Base-by-base conservation (phyloP, 2,113 vertebrate species). In the Xenopus tropicalis region DNA sequence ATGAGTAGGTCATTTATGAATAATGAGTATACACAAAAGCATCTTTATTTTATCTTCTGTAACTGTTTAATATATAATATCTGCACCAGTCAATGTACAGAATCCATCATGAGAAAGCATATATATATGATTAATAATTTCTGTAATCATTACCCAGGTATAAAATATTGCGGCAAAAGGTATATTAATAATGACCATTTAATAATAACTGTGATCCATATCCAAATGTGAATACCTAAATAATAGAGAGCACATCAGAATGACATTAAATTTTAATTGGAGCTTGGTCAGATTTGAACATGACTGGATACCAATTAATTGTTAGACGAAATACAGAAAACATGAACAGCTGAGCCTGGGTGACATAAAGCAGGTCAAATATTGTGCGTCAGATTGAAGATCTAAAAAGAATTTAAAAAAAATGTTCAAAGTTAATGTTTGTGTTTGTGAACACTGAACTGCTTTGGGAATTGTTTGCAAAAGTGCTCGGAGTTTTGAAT, bases 191-290 rank as follows among this genome's bases (percentile, higher is more conserved):
- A 9, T 37, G 29, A 9, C 6, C 29, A 37, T 2, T 7, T 3
- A 37, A 37, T 3, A 37, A 37, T 37, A 37, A 37, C 29, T 6
- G 29, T 37, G 29, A n/a, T n/a, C n/a, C n/a, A 74, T 42, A 12
- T 56, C 24, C 1, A 48, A 69, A 69, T 69, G 57, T 44, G 72
- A 44, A 62, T 51, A 68, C 51, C n/a, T 75, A 57, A 75, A 69
- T 75, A 75, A 54, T 69, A 69, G 61, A 48, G n/a, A 54, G 57
- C n/a, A 14, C 21, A 52, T 25, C 58, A 22, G 65, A 69, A 68
- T 68, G 58, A 54, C 52, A 75, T 75, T 62, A 75, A 75, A 69
- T 43, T 75, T 75, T 75, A 75, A 75, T 75, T 75, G 72, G 66
- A 62, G 72, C 29, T 22, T 54, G 72, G 66, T 75, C 72, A 75